A percentile compares a stretch with the other conserved stretches of the same genome.
phyloP scores from a whole-genome alignment of 2,888 invertebrate genomes.

The Diplazon laetatorius region DNA sequence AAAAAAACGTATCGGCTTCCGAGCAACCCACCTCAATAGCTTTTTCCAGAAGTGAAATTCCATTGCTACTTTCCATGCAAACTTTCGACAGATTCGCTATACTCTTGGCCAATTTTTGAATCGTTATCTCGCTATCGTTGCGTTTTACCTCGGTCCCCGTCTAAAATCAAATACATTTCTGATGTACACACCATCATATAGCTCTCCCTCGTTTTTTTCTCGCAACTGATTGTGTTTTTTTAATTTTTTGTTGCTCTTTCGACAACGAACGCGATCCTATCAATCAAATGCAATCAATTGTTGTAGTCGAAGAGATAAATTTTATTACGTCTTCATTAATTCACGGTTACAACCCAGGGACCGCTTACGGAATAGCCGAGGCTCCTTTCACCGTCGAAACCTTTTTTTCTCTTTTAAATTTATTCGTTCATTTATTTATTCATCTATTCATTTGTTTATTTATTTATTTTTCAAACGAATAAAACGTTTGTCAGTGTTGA shows the following conservation, averaged over 20 bases:
- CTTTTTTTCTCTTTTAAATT: neutral
- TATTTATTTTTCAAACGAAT: constrained; percentile 39
- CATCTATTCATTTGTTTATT: constrained; percentile 15
- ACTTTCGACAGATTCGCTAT: constrained; percentile 62
- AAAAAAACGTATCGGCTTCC: neutral
- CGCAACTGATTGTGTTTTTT: neutral
- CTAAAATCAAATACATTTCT: constrained; percentile 48
- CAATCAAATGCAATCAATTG: constrained; percentile 44
- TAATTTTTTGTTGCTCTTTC: neutral
- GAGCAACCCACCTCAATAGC: constrained; percentile 57
- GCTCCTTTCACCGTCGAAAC: constrained; percentile 50
- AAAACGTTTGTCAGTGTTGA: constrained; percentile 62
- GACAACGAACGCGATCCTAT: constrained; percentile 8
- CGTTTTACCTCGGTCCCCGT: constrained; percentile 36
- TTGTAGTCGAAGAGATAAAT: constrained; percentile 33
- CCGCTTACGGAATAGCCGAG: constrained; percentile 52
- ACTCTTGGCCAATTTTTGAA: constrained; percentile 58
- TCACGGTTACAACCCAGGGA: constrained; percentile 56
- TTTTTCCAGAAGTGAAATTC: constrained; percentile 57
- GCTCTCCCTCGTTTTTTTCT: neutral
- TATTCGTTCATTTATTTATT: constrained; percentile 17
- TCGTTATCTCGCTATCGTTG: constrained; percentile 43
- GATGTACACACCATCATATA: neutral
- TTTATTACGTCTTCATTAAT: constrained; percentile 52
- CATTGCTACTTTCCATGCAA: constrained; percentile 58